phyloP scores from a whole-genome alignment of 2,888 invertebrate species.

The Cryptosula pallasiana region DNA sequence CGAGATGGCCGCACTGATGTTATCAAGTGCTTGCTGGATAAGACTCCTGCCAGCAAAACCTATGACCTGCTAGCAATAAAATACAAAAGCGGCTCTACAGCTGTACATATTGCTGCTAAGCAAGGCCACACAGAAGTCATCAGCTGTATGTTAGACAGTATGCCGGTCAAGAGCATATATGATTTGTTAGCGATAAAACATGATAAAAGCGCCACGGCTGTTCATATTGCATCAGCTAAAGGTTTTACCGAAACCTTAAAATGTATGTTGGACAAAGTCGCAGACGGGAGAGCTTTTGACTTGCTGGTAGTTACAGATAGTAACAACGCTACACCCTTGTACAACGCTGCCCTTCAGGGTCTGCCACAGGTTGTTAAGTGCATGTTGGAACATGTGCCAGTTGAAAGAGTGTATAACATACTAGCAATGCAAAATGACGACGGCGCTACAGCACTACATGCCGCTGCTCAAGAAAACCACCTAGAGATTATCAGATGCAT shows the following conservation, averaged over 20 bases:
- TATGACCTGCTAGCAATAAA: neutral
- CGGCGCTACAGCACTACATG: neutral
- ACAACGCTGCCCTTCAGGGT: neutral
- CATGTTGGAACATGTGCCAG: neutral
- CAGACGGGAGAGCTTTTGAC: neutral
- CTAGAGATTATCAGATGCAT: neutral
- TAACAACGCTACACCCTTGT: neutral
- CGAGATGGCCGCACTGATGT: neutral
- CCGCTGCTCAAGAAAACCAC: neutral
- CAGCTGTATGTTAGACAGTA: neutral
- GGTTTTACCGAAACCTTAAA: neutral
- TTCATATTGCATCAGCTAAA: neutral
- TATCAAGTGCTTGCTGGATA: neutral
- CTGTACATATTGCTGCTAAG: neutral
- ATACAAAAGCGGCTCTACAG: neutral
- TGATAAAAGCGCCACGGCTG: neutral
- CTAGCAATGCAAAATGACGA: neutral
- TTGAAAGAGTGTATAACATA: neutral
- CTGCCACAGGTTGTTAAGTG: neutral
- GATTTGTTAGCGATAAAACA: neutral
- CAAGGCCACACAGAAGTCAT: neutral
- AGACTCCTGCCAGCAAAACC: neutral
- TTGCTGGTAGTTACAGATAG: neutral
- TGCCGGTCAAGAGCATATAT: neutral
- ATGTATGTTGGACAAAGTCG: neutral